These are phyloP conservation scores for Morbakka virulenta DNA, from an alignment of 30 jellyfish, hydroid and myxozoan genomes.

Conservation along the genomic window DNA sequence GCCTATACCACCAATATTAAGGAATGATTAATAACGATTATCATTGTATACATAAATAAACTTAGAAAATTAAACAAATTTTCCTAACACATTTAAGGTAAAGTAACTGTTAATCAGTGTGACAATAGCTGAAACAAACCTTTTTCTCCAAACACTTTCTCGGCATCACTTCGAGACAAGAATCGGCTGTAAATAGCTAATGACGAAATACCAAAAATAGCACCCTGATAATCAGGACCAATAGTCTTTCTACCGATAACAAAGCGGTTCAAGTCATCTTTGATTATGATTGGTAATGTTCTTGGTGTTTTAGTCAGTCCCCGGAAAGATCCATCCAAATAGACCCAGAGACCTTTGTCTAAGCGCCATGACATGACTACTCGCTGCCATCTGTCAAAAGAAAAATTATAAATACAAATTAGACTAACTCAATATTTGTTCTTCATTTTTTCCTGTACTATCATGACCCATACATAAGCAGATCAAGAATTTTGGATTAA, in stretches of 20 bases:
- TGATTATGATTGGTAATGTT: constrained; percentile 63
- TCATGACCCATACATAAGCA: too few relatives aligned
- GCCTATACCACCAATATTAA: too few relatives aligned
- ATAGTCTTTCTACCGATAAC: constrained; percentile 81
- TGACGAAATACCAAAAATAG: constrained; percentile 84
- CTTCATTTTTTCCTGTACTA: too few relatives aligned
- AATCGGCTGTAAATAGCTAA: constrained; percentile 72
- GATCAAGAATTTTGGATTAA: too few relatives aligned
- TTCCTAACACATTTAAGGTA: too few relatives aligned
- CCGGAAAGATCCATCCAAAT: constrained; percentile 93
- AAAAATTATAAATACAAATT: too few relatives aligned
- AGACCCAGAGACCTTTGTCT: constrained; percentile 96
- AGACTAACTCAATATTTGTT: too few relatives aligned
- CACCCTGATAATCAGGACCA: constrained; percentile 89
- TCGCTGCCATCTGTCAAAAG: constrained; percentile 82
- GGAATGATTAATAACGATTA: too few relatives aligned
- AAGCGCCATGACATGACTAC: constrained; percentile 94
- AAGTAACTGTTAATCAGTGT: too few relatives aligned
- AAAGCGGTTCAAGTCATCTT: constrained; percentile 48
- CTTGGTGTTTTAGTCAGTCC: constrained; percentile 86
- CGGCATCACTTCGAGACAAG: constrained; percentile 66
- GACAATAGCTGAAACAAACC: too few relatives aligned
- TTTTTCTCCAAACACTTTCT: constrained; percentile 78
- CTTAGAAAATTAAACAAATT: too few relatives aligned
- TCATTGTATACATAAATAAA: too few relatives aligned